Evolutionary conservation across 2,888 invertebrate species (phyloP), one percentile per base, ranked within the genome.

Genomic region (Seira ritae): DNA sequence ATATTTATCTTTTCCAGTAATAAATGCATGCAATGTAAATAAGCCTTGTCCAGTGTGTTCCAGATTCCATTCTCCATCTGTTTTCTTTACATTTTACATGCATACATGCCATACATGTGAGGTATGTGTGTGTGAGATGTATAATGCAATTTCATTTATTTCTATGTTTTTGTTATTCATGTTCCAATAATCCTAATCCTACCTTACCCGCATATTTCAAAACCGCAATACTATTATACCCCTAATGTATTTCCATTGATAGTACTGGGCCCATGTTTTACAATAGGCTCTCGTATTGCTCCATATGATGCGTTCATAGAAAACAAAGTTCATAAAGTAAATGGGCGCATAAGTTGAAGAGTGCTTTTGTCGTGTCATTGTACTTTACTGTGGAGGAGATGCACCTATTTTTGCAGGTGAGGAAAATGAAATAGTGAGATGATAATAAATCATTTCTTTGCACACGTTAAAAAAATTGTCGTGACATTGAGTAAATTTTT

Each of bases 341-440:
- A 71, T 31, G n/a, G 75, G 73, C 77, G 73, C 84, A 46, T 23
- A 77, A 73, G 74, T 85, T 85, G 72, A 78, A 85, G n/a, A n/a
- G 76, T 68, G 69, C 85, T 85, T 85, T 85, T 85, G 85, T 84
- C 85, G 85, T 85, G 85, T 85, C 85, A 85, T 85, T 84, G 79
- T 80, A 80, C 70, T 23, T 12, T 46, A 19, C 65, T 50, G 50
- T 50, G 50, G 15, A 2, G 1, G 50, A n/a, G 50, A 50, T 50
- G 50, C 50, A 50, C 50, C 50, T 50, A 50, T 8, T 50, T n/a
- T 50, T 15, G 12, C 50, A 50, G 50, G 50, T 50, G 50, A 50
- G 50, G 17, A 31, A 8, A 31, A 31, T n/a, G n/a, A n/a, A n/a
- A n/a, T n/a, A n/a, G n/a, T n/a, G 8, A 31, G 31, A 31, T 31